A percentile compares a stretch with the other conserved stretches of the same genome.
These are phyloP conservation scores for Ornithorhynchus anatinus DNA, from an alignment of 2,113 vertebrate genomes.

Conservation along the genomic window DNA sequence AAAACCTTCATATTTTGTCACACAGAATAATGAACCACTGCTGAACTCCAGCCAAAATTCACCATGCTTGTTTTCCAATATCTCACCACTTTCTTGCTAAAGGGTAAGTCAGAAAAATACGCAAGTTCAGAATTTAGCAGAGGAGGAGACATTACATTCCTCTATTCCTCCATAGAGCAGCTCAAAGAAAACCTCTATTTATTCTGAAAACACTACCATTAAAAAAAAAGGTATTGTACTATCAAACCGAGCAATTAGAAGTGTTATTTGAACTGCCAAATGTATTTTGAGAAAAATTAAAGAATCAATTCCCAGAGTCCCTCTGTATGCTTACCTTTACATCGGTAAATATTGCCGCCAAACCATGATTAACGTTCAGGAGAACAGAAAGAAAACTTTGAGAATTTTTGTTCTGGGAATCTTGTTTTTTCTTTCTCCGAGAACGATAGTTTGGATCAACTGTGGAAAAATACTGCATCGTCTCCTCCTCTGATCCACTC, in stretches of 20 bases:
- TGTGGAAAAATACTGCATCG: constrained; percentile 82
- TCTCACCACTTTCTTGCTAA: constrained; percentile 80
- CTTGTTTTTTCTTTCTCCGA: constrained; percentile 87
- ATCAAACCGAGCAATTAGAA: not conserved
- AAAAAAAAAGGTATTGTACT: not conserved
- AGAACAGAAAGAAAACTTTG: constrained; percentile 92
- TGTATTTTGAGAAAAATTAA: not conserved
- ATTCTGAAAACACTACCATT: not conserved
- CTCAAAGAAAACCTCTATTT: not conserved
- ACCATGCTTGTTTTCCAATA: constrained; percentile 83
- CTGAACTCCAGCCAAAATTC: constrained; percentile 96
- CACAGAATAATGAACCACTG: constrained; percentile 86
- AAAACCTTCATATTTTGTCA: constrained; percentile 90
- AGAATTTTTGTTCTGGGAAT: constrained; percentile 83
- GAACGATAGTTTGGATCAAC: constrained; percentile 84
- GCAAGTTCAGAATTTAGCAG: not conserved
- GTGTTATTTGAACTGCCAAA: not conserved
- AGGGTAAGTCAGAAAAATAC: not conserved
- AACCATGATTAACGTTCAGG: constrained; percentile 86
- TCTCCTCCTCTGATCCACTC: constrained; percentile 95
- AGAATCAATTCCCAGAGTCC: not conserved
- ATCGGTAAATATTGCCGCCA: constrained; percentile 86
- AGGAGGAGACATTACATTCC: not conserved
- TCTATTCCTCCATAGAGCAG: not conserved
- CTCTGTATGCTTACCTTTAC: constrained; percentile 77